Evolutionary conservation across 2,888 invertebrate species (phyloP).

Genomic region (Acrobasis repandana): DNA sequence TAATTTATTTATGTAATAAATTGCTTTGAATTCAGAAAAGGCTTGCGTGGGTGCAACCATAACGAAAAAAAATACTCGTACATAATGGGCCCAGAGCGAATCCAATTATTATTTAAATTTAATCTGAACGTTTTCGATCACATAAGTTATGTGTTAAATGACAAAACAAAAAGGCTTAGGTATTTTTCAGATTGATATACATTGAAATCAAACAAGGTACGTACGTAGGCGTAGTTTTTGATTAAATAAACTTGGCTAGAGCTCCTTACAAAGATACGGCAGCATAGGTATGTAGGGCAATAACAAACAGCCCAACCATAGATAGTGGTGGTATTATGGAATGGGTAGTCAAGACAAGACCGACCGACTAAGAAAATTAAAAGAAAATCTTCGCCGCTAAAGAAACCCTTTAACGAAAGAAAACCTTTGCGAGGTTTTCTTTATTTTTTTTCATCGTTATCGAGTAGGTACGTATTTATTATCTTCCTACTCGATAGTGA

Average conservation of each 20-base stretch:
- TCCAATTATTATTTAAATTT: conserved; percentile 10
- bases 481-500: too few relatives aligned
- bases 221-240: neutral
- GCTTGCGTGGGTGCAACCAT: neutral
- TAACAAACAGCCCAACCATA: too few relatives aligned
- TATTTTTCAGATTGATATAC: neutral
- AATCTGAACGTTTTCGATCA: conserved; percentile 3
- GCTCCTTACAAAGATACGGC: too few relatives aligned
- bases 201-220: neutral
- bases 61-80: neutral
- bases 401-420: too few relatives aligned
- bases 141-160: neutral
- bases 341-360: too few relatives aligned
- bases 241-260: neutral
- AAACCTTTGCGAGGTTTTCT: too few relatives aligned
- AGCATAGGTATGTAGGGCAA: too few relatives aligned
- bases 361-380: too few relatives aligned
- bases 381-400: too few relatives aligned
- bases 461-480: too few relatives aligned
- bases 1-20: conserved; percentile 13
- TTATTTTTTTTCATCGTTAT: too few relatives aligned
- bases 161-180: neutral
- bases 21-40: conserved; percentile 10
- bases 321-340: too few relatives aligned
- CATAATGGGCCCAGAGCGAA: neutral